Base-by-base conservation (phyloP, 2,113 vertebrate genomes). In the Sigmodon hispidus region DNA sequence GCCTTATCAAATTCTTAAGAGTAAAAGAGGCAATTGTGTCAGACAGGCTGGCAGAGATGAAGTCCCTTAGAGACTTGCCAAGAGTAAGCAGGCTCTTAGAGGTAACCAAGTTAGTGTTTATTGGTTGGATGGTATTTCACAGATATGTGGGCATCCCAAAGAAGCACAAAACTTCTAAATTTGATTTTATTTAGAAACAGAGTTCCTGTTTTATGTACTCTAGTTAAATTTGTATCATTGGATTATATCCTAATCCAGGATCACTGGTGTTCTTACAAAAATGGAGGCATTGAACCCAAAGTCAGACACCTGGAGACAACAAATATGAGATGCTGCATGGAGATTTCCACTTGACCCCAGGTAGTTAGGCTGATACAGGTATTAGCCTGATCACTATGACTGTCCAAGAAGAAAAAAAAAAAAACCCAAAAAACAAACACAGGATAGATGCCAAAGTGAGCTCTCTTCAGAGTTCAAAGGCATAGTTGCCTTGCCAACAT, bases 231-330 rank as follows among this genome's bases (percentile, higher is more conserved):
- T 12, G 65, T 7, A 5, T 50, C 73, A 61, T 72, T 65, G 4
- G 11, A 3, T 48, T 45, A 17, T 15, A 7, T 29, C 0, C 0
- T 65, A 73, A 77, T 57, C 12, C 2, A n/a, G 50, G 63, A 11
- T 75, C 29, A 45, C 12, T 70, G 24, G 36, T 52, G 9, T 84
- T 61, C 6, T 95, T 61, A 61, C 10, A 4, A 11, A 80, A 72
- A 31, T 15, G 26, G 45, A 19, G 34, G 10, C 16, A 22, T 89
- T 59, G 40, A 69, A 26, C 24, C 15, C 61, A 77, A 16, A 65
- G 61, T 61, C 6, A 52, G 36, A 34, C 2, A n/a, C 0, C 0
- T 9, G 6, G 1, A 26, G 48, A 21, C 0, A 15, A 45, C 19
- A 50, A 50, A 31, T 7, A 4, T 70, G 15, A 7, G 36, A 75